These are phyloP conservation scores for Mormyrops boulengeri DNA, from an alignment of 2,797 vertebrate genomes.

Conservation along the genomic window DNA sequence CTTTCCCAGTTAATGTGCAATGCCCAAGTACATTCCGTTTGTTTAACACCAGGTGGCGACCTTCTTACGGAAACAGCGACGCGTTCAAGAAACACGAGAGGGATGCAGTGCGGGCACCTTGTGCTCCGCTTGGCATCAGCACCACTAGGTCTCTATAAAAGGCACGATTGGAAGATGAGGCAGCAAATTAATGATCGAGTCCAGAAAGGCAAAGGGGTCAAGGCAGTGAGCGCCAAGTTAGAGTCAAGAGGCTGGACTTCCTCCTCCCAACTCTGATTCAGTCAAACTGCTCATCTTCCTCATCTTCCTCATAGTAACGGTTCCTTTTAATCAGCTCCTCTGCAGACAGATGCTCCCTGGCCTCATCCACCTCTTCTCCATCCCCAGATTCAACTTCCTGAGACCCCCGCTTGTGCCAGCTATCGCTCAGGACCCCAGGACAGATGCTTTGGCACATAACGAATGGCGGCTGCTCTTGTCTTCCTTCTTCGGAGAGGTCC, in stretches of 20 bases:
- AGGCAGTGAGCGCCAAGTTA: neutral
- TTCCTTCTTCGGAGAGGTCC: neutral
- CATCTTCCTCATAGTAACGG: slow-evolving; percentile 62
- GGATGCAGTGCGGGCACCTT: neutral
- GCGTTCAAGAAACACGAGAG: neutral
- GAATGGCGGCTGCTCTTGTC: neutral
- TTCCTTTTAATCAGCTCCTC: slow-evolving; percentile 95
- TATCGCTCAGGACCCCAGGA: slow-evolving; percentile 47
- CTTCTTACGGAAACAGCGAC: neutral
- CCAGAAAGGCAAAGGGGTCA: neutral
- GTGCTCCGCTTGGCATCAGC: neutral
- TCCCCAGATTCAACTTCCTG: slow-evolving; percentile 83
- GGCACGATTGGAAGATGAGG: neutral
- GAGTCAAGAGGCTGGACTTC: neutral
- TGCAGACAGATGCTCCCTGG: slow-evolving; percentile 66
- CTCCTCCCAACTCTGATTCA: neutral
- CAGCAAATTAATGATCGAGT: neutral
- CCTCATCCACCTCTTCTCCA: slow-evolving; percentile 60
- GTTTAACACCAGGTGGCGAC: neutral
- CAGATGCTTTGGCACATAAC: slow-evolving; percentile 45
- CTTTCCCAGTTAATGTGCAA: neutral
- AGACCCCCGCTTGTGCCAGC: slow-evolving; percentile 57
- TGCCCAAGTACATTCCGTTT: neutral
- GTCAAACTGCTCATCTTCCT: neutral
- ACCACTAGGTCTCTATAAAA: neutral